Base-by-base conservation (phyloP, 30 jellyfish, hydroid and myxozoan species). In the Phacellophora camtschatica region DNA sequence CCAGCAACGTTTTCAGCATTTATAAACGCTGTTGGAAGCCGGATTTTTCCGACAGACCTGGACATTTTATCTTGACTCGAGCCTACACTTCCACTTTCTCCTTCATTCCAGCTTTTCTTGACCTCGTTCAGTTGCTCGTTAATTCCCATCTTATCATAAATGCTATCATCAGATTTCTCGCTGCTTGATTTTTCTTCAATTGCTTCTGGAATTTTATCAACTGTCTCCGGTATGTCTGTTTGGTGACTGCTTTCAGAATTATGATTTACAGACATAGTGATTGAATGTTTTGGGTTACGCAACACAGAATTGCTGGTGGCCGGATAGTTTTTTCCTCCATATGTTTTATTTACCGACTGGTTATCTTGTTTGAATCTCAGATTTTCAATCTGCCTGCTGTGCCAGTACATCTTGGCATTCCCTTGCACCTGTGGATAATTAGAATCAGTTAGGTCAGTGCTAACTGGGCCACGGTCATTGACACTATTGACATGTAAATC, bases 271-370 rank as follows among this genome's bases (percentile, higher is more conserved):
- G 74, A 28, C 49, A 50, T 24, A 23, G 8, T 34, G 23, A 23
- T 5, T 61, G 74, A 61, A 16, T 61, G 49, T 22, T 61, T 61
- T 16, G 39, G 74, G 16, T 61, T 61, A 50, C 27, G 19, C 74
- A 24, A 30, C 39, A 6, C 43, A 23, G 42, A 34, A 23, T 18
- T 49, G 36, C 91, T 80, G 82, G 91, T 80, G 91, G 77, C 69
- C 73, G 49, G 59, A 64, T 65, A 37, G 75, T 39, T 18, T 16
- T 51, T 30, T 24, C 51, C 77, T 4, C 31, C 27, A 65, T 22
- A 6, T 54, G 23, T 55, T 46, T 24, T 56, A 39, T 16, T 67
- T 11, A 30, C 57, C 11, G 51, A 4, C 20, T 48, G 41, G n/a
- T n/a, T 33, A 29, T 65, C 66, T 64, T 65, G 73, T 22, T 66